Evolutionary conservation across 92 coral and sea anemone species (phyloP), one percentile per base, ranked within the genome.

Genomic region (Siderastrea radians): DNA sequence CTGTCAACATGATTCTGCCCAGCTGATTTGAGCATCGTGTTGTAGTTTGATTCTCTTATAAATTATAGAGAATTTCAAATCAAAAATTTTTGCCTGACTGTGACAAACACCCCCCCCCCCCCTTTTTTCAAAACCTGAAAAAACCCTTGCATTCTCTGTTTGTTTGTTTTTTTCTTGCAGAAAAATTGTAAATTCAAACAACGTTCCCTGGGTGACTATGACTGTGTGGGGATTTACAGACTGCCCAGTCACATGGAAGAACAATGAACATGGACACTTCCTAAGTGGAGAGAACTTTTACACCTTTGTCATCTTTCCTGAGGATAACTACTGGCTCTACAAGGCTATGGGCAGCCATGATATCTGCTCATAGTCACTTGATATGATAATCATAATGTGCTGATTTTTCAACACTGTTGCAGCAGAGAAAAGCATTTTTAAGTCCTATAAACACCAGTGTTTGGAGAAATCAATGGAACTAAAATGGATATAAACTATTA

Each of bases 161-260:
- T 68, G 3, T 16, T 51, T 9, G 47, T 7, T 53, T n/a, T 52
- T 16, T 68, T 49, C 2, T 6, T 38, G 44, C 44, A 85, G 89
- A 52, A 49, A 85, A 11, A 68, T 85, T 5, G 16, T 66, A 17
- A 57, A 66, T 50, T 66, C 89, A 26, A 15, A 16, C 13, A 46
- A 46, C 6, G 8, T 85, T 9, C 99, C 98, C 11, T 97, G 99
- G 99, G 54, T 95, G 43, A 73, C 94, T 72, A 53, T 97, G 84
- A 86, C 92, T 74, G 98, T 97, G 62, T 97, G 99, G 99, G 99
- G 99, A n/a, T 97, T 95, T 87, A 92, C 95, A 1, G 99, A 97
- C 85, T 74, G 91, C 48, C 96, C 99, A 50, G 96, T 97, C 38
- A 76, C 97, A 65, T 97, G 99, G 99, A 55, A 83, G 62, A 74